Base-by-base conservation (phyloP, 2,113 vertebrate genomes). In the Hippocampus guttulatus region DNA sequence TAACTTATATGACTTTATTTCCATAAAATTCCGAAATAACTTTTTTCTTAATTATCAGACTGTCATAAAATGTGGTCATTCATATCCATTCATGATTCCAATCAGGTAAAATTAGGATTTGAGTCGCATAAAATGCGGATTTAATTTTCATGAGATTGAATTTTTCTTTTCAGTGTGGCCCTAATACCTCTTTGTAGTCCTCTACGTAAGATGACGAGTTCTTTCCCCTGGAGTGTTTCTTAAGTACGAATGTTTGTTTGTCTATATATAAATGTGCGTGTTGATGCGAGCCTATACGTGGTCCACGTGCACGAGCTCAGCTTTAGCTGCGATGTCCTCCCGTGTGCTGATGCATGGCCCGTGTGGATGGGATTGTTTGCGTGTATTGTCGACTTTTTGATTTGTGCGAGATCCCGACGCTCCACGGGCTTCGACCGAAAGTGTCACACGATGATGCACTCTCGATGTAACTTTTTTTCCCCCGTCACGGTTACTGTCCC, bases 301-400 rank as follows among this genome's bases (percentile, higher is more conserved):
- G 91, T 92, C 74, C 9, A 76, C 88, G 83, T 90, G 90, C 90
- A 90, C 86, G 89, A 86, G 84, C 88, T 87, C 88, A 88, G 87
- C 80, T 92, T 85, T 87, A 88, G 79, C 81, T 80, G 69, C 75
- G 73, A 67, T 88, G 85, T 86, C 88, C 79, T 92, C 86, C 76
- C 91, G 89, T 90, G 88, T 89, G 87, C 91, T 88, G 88, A 84
- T 92, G 94, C 94, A 95, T 96, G 95, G 87, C 91, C 90, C 79
- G 77, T 87, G 76, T 40, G 80, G 20, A 74, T 64, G 72, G 18
- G 33, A 75, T 74, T 78, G 54, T 49, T 61, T 55, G 64, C 20
- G 40, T 60, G 65, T 65, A 80, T 74, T 77, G 77, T 70, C 67
- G 52, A 71, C 71, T 67, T 80, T 30, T n/a, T n/a, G 21, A 63